Evolutionary conservation across 1,140 invertebrate genomes (phyloP), one percentile per base, ranked within the genome.

Genomic region (Stegodyphus mimosarum): DNA sequence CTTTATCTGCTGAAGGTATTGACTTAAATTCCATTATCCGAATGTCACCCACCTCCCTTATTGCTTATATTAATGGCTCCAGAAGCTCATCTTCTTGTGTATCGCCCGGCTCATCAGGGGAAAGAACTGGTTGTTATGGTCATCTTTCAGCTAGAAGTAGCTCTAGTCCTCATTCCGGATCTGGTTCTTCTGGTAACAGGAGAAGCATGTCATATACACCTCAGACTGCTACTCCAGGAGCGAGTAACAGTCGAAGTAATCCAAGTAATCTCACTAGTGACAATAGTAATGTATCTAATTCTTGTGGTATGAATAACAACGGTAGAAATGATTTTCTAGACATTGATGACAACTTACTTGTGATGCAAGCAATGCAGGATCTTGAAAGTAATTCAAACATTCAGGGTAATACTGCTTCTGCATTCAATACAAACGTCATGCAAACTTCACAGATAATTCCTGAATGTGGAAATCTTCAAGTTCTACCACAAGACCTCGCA

Each of bases 11-110:
- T 3, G 97, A 98, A 90, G 96, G 95, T 11, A 93, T 98, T 89
- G 97, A 98, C 90, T 94, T 99, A 88, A 96, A 96, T 89, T 97
- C 96, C 73, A 95, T 98, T 92, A 98, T 99, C 88, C 93, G 97
- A 86, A 96, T 97, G 88, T 98, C 97, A 13, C 97, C 97, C 0
- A 98, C 97, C 87, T 98, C 96, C 60, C 91, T 99, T 81, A 95
- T 95, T 33, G 96, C 96, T n/a, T 94, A 97, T 70, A 95, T 97
- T 88, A 96, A 96, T 88, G 96, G 96, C 6, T 96, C 95, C 0
- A 92, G 95, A 67, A 87, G 84, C 63, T 87, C 87, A 10, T 85
- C 77, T 51, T 87, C 87, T 15, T 96, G 95, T 89, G 76, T 83
- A 33, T 87, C 86, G 9, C 85, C 76, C 7, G 77, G 73, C 18